phyloP scores from a whole-genome alignment of 2,113 vertebrate species.

The Dromas ardeola region DNA sequence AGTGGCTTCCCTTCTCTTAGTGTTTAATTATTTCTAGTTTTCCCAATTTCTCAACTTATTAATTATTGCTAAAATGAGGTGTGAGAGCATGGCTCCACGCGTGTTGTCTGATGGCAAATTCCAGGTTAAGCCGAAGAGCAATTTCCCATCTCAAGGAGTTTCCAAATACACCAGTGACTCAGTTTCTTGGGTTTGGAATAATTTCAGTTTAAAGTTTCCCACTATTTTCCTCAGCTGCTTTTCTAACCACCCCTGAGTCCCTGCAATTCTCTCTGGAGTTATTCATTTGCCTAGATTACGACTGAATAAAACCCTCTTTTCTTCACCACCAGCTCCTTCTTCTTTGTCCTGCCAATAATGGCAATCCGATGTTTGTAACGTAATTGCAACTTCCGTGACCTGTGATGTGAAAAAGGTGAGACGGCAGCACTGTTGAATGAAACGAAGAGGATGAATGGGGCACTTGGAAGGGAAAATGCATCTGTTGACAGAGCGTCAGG shows the following conservation, averaged over 20 bases:
- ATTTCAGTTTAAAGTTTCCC: background rate
- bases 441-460: background rate
- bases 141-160: background rate
- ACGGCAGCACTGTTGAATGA: background rate
- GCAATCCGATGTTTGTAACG: background rate
- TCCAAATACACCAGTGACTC: background rate
- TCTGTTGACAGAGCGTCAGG: background rate
- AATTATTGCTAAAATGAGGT: background rate
- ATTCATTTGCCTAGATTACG: background rate
- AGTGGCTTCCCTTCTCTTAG: background rate
- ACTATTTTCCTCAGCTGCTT: background rate
- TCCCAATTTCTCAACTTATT: background rate
- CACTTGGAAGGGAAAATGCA: background rate
- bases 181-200: background rate
- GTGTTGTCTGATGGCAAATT: background rate
- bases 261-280: background rate
- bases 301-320: background rate
- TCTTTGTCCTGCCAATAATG: background rate
- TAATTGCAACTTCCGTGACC: background rate
- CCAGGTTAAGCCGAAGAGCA: background rate
- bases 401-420: background rate
- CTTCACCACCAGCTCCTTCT: background rate
- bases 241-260: background rate
- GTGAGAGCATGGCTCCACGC: background rate
- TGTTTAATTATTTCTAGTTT: background rate